Percentiles rank a stretch among this genome's conserved stretches.
These are phyloP conservation scores for Neodiprion lecontei DNA, from an alignment of 1,140 invertebrate species.

Conservation along the genomic window DNA sequence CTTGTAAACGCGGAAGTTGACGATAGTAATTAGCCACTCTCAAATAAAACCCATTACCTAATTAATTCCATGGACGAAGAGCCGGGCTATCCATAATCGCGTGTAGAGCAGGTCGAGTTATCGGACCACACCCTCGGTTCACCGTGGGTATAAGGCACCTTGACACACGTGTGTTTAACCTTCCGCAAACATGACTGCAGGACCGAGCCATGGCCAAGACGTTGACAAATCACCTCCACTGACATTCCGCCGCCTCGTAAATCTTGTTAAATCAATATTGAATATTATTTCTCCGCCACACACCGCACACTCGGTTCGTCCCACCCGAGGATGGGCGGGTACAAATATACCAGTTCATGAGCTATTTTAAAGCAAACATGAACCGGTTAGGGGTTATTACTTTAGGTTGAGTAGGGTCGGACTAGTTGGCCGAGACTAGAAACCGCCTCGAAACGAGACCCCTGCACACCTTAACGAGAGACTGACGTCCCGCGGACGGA, in stretches of 20 bases:
- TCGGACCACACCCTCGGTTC: background rate
- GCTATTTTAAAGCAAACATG: slow-evolving; percentile 32
- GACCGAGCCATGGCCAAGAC: slow-evolving; percentile 19
- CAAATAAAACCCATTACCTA: background rate
- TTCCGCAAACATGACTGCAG: background rate
- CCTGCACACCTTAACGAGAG: background rate
- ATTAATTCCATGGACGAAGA: background rate
- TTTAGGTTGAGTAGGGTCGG: slow-evolving; percentile 15
- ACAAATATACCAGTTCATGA: slow-evolving; percentile 11
- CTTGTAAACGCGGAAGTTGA: background rate
- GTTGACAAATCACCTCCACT: slow-evolving; percentile 29
- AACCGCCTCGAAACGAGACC: background rate
- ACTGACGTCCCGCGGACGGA: background rate
- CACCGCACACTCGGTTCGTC: background rate
- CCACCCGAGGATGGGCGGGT: background rate
- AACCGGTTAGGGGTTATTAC: slow-evolving; percentile 30
- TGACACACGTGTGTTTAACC: background rate
- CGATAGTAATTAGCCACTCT: background rate
- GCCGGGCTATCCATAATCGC: background rate
- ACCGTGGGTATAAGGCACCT: background rate
- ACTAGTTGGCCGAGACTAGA: slow-evolving; percentile 13
- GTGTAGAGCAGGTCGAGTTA: background rate
- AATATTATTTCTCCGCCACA: slow-evolving; percentile 31
- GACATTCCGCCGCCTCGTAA: slow-evolving; percentile 24
- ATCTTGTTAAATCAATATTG: slow-evolving; percentile 36